Base-by-base conservation (phyloP, 2,113 vertebrate species). In the Marmota flaviventris region DNA sequence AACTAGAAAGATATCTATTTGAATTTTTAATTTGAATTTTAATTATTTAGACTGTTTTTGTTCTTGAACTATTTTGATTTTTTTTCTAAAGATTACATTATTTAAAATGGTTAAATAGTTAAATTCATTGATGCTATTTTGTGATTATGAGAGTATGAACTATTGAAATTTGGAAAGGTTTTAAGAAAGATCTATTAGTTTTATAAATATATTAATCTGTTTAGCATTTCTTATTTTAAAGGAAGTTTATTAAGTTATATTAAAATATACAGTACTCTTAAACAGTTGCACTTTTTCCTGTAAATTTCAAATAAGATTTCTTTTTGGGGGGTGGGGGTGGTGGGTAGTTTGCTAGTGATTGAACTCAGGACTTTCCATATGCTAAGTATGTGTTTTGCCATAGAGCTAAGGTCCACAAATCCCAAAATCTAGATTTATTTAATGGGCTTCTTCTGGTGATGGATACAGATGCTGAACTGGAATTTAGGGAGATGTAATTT, bases 101-200 rank as follows among this genome's bases (percentile, higher is more conserved):
- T 85, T 51, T 91, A 65, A 72, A 58, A 4, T 77, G 86, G 12
- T 32, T 70, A 45, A 45, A 45, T 45, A 5, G 16, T 69, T 95
- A 92, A 77, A 83, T 84, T 83, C 42, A 56, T 24, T 84, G 42
- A 84, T 84, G 63, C 56, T 22, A 32, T 95, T 88, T 93, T 91
- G 20, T 91, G 48, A 77, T 90, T 67, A 73, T 83, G 73, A 79
- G 34, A 32, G 9, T 75, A 77, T 72, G 18, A 87, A 32, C 32
- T 1, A 1, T 85, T 72, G 32, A 69, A 65, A 18, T 75, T 85
- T 53, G 29, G 42, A 88, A 42, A 32, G 0, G 8, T 72, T 56
- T 20, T 70, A 56, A 79, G 24, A 24, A 72, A 85, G 13, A 34
- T 37, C 6, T 81, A 17, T 72, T 84, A 58, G 20, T 10, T 86